Base-by-base conservation (phyloP, 2,888 invertebrate genomes). In the Drosophila cracens region DNA sequence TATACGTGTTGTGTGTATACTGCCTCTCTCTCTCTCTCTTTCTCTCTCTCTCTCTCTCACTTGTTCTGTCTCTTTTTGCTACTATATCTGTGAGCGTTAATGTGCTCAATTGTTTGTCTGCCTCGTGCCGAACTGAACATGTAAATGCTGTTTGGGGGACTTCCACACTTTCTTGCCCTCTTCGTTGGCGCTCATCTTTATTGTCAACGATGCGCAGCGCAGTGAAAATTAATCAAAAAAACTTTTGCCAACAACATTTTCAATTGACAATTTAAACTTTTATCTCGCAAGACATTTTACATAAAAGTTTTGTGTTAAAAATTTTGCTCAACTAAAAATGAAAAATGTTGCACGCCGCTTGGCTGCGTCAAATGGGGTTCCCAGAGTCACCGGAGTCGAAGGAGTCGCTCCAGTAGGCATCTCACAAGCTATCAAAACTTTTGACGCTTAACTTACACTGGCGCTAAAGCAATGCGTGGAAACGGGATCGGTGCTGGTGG, bases 241-340 rank as follows among this genome's bases (percentile, higher is more conserved):
- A 91, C 83, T 91, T 91, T 92, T 87, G 63, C 86, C 89, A 92
- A 91, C 92, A 91, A 91, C 91, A 91, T 92, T 91, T 91, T 92
- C 91, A 91, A 92, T 91, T 92, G 92, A 91, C 92, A 91, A 91
- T 91, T 91, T 91, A 91, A 91, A 92, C 91, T 91, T 91, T 89
- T 89, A 84, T 91, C 91, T 89, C 77, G 86, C 74, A 90, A 85
- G 88, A 90, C 88, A 82, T 87, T 90, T 91, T 90, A 80, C 86
- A 89, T 90, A 89, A 87, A 90, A 89, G 84, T 87, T 84, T 87
- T 89, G 84, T 80, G 89, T 87, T 89, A 75, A 81, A 88, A 81
- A 81, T 61, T 78, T 79, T 75, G 74, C 74, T 72, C 67, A 90
- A 90, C 87, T 90, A 90, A 84, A 88, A 90, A 85, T 86, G 89